A percentile compares a stretch with the other conserved stretches of the same genome.
Conservation (phyloP, 2,113 vertebrate species). For the Excalfactoria chinensis region DNA sequence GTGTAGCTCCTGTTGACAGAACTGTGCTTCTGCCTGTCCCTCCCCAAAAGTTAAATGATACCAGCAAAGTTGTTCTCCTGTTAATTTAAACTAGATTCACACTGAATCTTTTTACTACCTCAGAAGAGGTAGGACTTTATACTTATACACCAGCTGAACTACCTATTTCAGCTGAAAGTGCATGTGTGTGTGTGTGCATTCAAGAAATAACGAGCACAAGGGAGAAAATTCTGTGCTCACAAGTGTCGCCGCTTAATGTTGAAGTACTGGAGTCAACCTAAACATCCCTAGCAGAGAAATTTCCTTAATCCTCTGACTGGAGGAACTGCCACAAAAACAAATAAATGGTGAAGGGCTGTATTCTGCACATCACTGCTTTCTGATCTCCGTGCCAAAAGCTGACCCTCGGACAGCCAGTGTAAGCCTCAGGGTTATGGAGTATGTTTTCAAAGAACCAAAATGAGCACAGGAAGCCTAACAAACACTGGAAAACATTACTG, state of each 20-base stretch:
- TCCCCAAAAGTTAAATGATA: neutral
- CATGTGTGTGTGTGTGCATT: rapidly evolving
- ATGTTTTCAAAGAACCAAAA: conserved; percentile 6
- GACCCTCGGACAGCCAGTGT: neutral
- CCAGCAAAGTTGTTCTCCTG: neutral
- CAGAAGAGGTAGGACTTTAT: neutral
- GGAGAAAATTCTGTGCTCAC: neutral
- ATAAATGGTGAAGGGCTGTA: neutral
- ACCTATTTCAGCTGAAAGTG: neutral
- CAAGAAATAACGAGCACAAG: neutral
- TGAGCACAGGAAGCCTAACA: neutral
- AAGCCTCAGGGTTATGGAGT: neutral
- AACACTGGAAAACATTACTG: neutral
- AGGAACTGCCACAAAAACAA: neutral
- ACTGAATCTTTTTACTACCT: neutral
- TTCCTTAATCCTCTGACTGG: neutral
- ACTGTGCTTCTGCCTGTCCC: neutral
- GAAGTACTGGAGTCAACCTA: neutral
- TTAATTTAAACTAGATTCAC: neutral
- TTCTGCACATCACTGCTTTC: neutral
- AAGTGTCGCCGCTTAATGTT: neutral
- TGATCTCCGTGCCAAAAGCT: neutral
- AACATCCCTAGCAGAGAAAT: neutral
- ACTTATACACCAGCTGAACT: neutral
- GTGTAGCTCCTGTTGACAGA: neutral